Conservation (phyloP, 2,888 invertebrate species). For the Monoplex corrugatus region DNA sequence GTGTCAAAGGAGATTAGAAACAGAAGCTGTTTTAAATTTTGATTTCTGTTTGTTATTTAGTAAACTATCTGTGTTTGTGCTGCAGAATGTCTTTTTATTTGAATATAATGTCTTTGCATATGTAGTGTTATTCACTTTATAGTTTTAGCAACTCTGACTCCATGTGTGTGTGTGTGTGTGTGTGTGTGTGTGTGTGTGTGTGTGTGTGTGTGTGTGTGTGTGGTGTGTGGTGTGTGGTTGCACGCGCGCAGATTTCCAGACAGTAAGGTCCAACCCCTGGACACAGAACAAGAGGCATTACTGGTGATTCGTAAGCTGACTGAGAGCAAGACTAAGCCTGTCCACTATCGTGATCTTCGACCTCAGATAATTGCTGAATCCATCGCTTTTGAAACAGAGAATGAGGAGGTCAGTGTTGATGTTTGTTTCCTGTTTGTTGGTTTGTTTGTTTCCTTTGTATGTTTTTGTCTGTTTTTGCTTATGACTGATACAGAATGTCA, state of each 20-base stretch:
- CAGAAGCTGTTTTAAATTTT: no score
- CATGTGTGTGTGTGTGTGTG: not conserved
- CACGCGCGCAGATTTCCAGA: conserved; percentile 87
- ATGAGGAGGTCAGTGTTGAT: conserved; percentile 50
- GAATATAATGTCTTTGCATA: no score
- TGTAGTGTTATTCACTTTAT: no score
- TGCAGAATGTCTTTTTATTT: no score
- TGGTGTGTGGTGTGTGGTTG: not conserved
- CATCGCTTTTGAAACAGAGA: conserved; percentile 84
- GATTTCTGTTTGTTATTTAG: no score
- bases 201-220: not conserved
- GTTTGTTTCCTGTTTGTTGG: not conserved
- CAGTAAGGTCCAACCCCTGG: conserved; percentile 90
- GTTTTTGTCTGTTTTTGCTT: not conserved
- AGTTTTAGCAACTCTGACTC: no score
- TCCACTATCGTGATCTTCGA: conserved; percentile 90
- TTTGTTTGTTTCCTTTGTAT: not conserved
- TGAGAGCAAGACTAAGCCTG: conserved; percentile 89
- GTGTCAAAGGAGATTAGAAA: no score
- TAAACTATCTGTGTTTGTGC: no score
- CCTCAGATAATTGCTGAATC: conserved; percentile 93
- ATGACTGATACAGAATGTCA: not conserved
- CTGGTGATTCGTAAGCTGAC: conserved; percentile 90
- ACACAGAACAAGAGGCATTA: conserved; percentile 86
- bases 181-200: conserved; percentile 1